These are phyloP conservation scores for Halisarca cf. caerulea DNA, from an alignment of 37 sponge, comb jelly and placozoan species.

Conservation along the genomic window DNA sequence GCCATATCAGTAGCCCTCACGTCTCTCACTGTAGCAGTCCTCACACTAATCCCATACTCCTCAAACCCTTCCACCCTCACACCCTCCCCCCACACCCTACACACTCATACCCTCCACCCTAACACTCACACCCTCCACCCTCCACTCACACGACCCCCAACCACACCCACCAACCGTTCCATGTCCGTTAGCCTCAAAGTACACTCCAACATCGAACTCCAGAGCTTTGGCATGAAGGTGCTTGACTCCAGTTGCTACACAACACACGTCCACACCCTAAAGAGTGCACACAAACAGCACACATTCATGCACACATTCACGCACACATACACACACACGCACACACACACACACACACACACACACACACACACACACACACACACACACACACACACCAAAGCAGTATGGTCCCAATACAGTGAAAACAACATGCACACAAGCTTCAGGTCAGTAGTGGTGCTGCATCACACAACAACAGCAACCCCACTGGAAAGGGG, in stretches of 20 bases:
- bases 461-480: background rate
- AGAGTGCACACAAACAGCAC: background rate
- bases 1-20: no score
- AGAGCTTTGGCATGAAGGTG: slow-evolving; percentile 80
- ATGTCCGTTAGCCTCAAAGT: slow-evolving; percentile 99
- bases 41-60: no score
- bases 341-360: background rate
- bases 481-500: background rate
- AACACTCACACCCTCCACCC: background rate
- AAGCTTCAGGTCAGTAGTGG: background rate
- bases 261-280: slow-evolving; percentile 65
- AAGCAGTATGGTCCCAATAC: no score
- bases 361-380: no score
- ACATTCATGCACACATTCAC: no score
- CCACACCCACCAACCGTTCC: slow-evolving; percentile 80
- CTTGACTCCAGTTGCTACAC: slow-evolving; percentile 94
- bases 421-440: background rate
- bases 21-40: no score
- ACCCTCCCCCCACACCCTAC: background rate
- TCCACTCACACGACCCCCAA: background rate
- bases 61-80: no score
- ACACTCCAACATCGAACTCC: slow-evolving; percentile 89
- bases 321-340: no score
- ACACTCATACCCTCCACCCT: background rate
- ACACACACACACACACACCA: background rate